These are phyloP conservation scores for Frankliniella fusca DNA, from an alignment of 2,888 invertebrate genomes.

Conservation along the genomic window DNA sequence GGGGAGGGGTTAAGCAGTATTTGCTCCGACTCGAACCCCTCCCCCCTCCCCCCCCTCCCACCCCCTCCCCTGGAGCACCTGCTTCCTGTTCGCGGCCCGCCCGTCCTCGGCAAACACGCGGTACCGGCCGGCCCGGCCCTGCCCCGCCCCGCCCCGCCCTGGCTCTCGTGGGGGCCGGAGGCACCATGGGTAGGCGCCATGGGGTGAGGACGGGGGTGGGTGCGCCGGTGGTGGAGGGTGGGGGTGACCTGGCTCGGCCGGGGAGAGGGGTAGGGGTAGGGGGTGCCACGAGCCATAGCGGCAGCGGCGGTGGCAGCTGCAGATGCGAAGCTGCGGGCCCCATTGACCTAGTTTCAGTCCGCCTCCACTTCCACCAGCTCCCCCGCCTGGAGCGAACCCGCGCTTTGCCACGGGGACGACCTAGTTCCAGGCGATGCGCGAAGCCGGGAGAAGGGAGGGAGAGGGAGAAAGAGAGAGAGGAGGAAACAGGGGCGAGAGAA, in stretches of 20 bases:
- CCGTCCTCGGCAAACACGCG: too few species aligned
- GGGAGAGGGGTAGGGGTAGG: too few species aligned
- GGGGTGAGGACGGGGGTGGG: not conserved
- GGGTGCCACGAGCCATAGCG: not conserved
- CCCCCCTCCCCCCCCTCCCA: not conserved
- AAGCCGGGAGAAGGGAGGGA: not conserved
- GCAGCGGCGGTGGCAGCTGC: not conserved
- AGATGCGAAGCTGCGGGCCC: conserved; percentile 7
- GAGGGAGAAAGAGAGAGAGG: not conserved
- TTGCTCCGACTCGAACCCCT: not conserved
- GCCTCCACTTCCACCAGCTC: not conserved
- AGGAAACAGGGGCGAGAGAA: not conserved
- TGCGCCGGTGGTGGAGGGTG: not conserved
- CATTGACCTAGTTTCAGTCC: conserved; percentile 9
- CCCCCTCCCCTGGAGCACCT: not conserved
- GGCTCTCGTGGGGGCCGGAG: not conserved
- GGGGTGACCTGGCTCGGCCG: not conserved
- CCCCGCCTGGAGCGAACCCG: conserved; percentile 6
- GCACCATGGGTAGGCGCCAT: not conserved
- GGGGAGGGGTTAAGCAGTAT: not conserved
- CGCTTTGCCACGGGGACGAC: conserved; percentile 22
- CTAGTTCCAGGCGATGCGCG: conserved; percentile 2
- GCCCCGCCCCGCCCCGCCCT: too few species aligned
- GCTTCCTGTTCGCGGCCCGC: not conserved
- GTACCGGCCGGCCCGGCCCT: too few species aligned